A percentile compares a stretch with the other conserved stretches of the same genome.
phyloP scores from a whole-genome alignment of 1,140 invertebrate species.

The Drosophila repletoides region DNA sequence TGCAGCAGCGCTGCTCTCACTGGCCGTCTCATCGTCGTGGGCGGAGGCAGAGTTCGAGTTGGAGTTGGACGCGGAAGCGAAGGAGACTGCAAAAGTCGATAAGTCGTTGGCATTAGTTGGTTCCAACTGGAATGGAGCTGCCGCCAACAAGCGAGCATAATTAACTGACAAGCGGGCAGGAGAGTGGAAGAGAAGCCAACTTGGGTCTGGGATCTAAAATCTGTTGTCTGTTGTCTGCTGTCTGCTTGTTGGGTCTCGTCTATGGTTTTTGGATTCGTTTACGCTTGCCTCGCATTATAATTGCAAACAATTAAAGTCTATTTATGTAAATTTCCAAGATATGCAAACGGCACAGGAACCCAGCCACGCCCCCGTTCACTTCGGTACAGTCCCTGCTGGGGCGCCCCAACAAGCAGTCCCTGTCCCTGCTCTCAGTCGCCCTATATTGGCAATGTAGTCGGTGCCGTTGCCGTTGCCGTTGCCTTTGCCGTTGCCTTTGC shows the following conservation, averaged over 20 bases:
- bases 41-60: neutral
- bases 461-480: neutral
- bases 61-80: neutral
- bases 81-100: conserved; percentile 44
- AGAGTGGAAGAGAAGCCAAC: neutral
- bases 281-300: conserved; percentile 61
- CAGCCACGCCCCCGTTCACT: conserved; percentile 43
- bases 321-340: conserved; percentile 80
- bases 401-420: neutral
- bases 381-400: neutral
- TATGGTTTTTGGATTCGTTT: conserved; percentile 14
- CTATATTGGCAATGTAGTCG: neutral
- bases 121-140: conserved; percentile 1
- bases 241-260: conserved; percentile 17
- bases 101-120: conserved; percentile 45
- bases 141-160: conserved; percentile 46
- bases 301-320: conserved; percentile 81
- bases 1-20: conserved; percentile 40
- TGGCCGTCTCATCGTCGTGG: conserved; percentile 40
- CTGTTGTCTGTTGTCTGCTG: conserved; percentile 8
- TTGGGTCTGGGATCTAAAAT: conserved; percentile 7
- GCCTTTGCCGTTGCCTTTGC: neutral
- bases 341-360: conserved; percentile 55
- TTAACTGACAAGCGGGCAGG: conserved; percentile 33
- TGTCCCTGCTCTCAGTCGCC: neutral